Percentiles rank a stretch among this genome's conserved stretches.
These are phyloP conservation scores for Porites australiensis DNA, from an alignment of 64 coral and sea anemone species.

Conservation along the genomic window DNA sequence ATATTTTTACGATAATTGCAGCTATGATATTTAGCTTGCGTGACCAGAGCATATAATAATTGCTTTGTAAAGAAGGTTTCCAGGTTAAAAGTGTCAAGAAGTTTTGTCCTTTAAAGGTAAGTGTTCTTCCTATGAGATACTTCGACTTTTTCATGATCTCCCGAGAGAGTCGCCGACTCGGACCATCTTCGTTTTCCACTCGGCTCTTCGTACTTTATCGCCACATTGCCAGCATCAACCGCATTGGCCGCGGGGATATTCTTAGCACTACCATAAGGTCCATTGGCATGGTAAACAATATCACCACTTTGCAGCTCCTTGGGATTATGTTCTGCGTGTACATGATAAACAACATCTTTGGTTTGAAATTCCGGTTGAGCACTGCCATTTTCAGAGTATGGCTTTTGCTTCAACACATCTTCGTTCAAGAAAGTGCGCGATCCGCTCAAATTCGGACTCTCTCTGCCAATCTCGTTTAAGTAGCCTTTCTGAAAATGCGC, in stretches of 20 bases:
- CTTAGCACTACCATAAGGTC: neutral
- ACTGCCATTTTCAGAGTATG: neutral
- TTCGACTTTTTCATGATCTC: neutral
- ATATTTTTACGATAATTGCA: too few species aligned
- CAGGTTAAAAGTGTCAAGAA: too few species aligned
- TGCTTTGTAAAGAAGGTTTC: too few species aligned
- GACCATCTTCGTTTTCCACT: conserved; percentile 11
- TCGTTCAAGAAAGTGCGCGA: conserved; percentile 8
- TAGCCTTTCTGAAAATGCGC: conserved; percentile 4
- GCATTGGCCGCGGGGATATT: neutral
- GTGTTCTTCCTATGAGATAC: conserved; percentile 23
- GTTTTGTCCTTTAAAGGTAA: conserved; percentile 9
- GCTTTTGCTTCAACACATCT: conserved; percentile 22
- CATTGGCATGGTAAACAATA: neutral
- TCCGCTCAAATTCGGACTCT: conserved; percentile 30
- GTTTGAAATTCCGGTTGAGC: neutral
- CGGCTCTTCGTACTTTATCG: neutral
- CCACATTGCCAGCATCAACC: neutral
- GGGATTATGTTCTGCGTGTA: too few species aligned
- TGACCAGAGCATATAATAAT: too few species aligned
- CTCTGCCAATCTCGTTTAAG: neutral
- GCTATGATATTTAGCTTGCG: too few species aligned
- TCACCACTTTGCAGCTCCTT: neutral
- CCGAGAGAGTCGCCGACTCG: neutral
- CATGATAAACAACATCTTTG: neutral